phyloP scores from a whole-genome alignment of 2,797 vertebrate species.

The Cuculus canorus region DNA sequence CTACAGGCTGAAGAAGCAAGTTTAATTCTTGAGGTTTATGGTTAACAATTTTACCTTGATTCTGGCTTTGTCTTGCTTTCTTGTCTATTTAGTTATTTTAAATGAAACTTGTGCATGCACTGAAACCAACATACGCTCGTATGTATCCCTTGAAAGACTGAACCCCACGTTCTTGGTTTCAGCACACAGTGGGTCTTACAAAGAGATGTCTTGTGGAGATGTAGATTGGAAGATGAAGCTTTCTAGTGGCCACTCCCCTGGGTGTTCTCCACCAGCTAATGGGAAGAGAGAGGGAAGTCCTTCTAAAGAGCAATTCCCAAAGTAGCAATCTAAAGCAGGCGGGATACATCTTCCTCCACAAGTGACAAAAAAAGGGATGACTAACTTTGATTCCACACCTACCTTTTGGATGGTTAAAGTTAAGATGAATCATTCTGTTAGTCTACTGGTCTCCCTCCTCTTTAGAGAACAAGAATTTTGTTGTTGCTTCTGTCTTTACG shows the following conservation, averaged over 20 bases:
- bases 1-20: background rate
- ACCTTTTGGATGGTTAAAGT: constrained; percentile 30
- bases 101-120: background rate
- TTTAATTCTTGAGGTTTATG: background rate
- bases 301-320: background rate
- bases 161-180: background rate
- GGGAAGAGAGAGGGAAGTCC: background rate
- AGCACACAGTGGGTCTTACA: background rate
- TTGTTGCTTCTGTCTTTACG: background rate
- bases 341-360: constrained; percentile 37
- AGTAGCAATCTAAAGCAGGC: background rate
- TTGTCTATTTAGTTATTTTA: background rate
- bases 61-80: background rate
- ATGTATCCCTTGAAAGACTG: background rate
- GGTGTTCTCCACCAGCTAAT: background rate
- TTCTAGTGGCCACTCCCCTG: background rate
- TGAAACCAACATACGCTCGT: background rate
- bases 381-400: constrained; percentile 43
- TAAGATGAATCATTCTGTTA: constrained; percentile 44
- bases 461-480: background rate
- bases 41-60: background rate
- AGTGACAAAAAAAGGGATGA: constrained; percentile 27
- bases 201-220: background rate
- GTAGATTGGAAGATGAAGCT: background rate
- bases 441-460: background rate